A percentile compares a stretch with the other conserved stretches of the same genome.
These are phyloP conservation scores for Ochlodes sylvanus DNA, from an alignment of 2,888 invertebrate genomes.

Conservation along the genomic window DNA sequence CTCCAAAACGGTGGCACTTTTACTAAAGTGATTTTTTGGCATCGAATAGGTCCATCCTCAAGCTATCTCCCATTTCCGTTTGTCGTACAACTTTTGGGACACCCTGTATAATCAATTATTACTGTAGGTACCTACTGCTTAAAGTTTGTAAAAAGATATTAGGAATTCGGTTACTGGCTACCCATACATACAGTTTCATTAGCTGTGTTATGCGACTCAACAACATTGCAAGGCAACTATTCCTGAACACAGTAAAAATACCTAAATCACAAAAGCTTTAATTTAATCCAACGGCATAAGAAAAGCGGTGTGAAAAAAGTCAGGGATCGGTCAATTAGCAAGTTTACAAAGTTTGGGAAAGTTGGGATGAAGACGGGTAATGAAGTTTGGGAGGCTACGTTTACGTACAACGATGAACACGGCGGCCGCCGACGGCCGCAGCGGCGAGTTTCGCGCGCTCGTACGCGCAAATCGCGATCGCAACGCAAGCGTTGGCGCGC, in stretches of 20 bases:
- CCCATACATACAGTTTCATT: too few species aligned
- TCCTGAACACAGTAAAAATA: not conserved
- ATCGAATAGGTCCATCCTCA: too few species aligned
- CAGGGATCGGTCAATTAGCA: slow-evolving; percentile 63
- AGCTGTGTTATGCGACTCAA: too few species aligned
- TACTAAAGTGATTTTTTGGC: too few species aligned
- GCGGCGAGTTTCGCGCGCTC: slow-evolving; percentile 42
- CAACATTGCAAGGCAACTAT: too few species aligned
- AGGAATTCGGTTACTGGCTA: too few species aligned
- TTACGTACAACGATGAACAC: slow-evolving; percentile 11
- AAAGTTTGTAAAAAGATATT: too few species aligned
- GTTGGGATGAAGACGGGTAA: not conserved
- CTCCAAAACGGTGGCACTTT: too few species aligned
- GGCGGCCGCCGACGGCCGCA: slow-evolving; percentile 1
- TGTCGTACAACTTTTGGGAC: too few species aligned
- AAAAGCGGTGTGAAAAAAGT: slow-evolving; percentile 49
- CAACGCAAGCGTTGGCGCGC: slow-evolving; percentile 51
- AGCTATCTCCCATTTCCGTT: too few species aligned
- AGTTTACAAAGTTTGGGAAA: slow-evolving; percentile 46
- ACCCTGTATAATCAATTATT: too few species aligned
- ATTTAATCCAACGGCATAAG: not conserved
- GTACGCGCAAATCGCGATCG: slow-evolving; percentile 47
- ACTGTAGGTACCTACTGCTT: too few species aligned
- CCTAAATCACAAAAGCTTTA: not conserved
- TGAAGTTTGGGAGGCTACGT: slow-evolving; percentile 20